phyloP scores from a whole-genome alignment of 2,888 invertebrate genomes.

The Drosophila aldrichi region DNA sequence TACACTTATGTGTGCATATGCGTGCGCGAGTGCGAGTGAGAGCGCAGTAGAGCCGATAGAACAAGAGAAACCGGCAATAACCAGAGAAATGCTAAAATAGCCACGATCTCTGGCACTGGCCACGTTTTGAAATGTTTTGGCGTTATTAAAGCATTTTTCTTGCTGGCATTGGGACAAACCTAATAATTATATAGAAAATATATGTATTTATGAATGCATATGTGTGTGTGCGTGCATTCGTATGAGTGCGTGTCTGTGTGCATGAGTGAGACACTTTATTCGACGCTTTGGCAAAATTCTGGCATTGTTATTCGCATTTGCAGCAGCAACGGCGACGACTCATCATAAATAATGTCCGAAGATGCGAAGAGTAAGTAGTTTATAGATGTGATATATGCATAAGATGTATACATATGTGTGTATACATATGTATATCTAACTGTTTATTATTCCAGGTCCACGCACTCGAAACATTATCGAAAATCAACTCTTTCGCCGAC shows the following conservation, averaged over 20 bases:
- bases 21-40: slow-evolving; percentile 10
- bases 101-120: slow-evolving; percentile 42
- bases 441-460: slow-evolving; percentile 52
- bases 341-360: slow-evolving; percentile 74
- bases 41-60: slow-evolving; percentile 29
- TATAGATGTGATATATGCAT: slow-evolving; percentile 1
- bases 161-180: slow-evolving; percentile 43
- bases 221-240: neutral
- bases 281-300: slow-evolving; percentile 49
- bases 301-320: slow-evolving; percentile 59
- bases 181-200: slow-evolving; percentile 42
- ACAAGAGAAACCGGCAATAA: slow-evolving; percentile 70
- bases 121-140: slow-evolving; percentile 65
- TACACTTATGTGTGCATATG: neutral
- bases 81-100: slow-evolving; percentile 68
- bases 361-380: slow-evolving; percentile 68
- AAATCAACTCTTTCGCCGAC: slow-evolving; percentile 83
- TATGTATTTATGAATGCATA: neutral
- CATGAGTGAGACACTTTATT: slow-evolving; percentile 42
- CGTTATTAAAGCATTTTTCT: slow-evolving; percentile 71
- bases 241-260: neutral
- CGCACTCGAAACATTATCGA: slow-evolving; percentile 82
- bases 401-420: neutral
- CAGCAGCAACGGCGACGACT: slow-evolving; percentile 51
- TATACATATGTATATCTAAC: neutral